phyloP scores from a whole-genome alignment of 2,888 invertebrate species.

The Ramazzottius varieornatus region DNA sequence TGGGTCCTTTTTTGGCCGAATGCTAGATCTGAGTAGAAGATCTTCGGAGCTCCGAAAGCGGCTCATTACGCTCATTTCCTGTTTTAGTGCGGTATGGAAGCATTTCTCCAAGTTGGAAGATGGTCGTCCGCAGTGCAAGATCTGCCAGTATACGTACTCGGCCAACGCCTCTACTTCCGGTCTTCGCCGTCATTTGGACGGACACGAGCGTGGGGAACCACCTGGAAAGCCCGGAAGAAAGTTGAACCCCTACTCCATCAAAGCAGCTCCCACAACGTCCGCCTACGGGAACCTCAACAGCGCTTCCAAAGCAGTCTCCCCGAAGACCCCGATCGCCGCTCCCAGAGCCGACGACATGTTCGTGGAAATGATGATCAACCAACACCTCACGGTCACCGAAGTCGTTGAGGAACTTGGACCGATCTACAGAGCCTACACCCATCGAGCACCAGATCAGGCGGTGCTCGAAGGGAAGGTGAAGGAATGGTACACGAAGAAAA shows the following conservation, averaged over 20 bases:
- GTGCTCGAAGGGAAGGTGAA: background rate
- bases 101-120: background rate
- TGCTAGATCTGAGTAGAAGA: too few species aligned
- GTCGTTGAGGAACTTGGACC: background rate
- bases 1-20: too few species aligned
- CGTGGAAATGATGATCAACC: background rate
- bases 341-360: background rate
- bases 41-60: too few species aligned
- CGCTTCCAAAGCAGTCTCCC: too few species aligned
- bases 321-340: too few species aligned
- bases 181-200: background rate
- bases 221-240: background rate
- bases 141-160: background rate
- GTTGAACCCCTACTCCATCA: too few species aligned
- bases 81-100: background rate
- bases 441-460: background rate
- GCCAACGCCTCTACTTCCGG: background rate
- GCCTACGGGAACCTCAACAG: too few species aligned
- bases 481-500: background rate
- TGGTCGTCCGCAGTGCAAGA: background rate
- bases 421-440: background rate
- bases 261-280: too few species aligned
- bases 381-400: background rate
- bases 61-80: too few species aligned
- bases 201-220: background rate